Evolutionary conservation across 1,140 invertebrate species (phyloP), one percentile per base, ranked within the genome.

Genomic region (Archegozetes longisetosus): DNA sequence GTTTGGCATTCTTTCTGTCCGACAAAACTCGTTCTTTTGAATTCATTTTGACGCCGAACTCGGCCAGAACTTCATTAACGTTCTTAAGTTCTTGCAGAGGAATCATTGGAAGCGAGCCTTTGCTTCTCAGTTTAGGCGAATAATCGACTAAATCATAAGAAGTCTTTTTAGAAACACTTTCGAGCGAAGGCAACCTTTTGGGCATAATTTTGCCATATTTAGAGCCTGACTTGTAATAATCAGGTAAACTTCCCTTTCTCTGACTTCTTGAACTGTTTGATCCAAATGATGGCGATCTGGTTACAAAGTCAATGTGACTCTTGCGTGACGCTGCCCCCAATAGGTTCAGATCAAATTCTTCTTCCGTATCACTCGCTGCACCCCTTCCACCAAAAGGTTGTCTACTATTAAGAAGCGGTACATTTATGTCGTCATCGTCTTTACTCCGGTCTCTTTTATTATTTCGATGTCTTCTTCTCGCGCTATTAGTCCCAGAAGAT

Each of bases 51-150:
- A 17, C 55, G 23, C 61, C 63, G 13, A 66, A 49, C 40, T 65
- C 61, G 3, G 32, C 53, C 20, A 66, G 28, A 12, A 66, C 60
- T 46, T 66, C 56, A 26, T 61, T 67, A 14, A 73, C 69, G 52
- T 71, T 71, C 50, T 69, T 60, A 58, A 71, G 55, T 55, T 70
- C 67, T 22, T 67, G 64, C 29, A 66, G 32, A 1, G 67, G 50
- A 12, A 51, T 51, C 24, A 25, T 22, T 51, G n/a, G 50, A 22
- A 20, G 50, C n/a, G 24, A 20, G 12, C 20, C 20, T 20, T 20
- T 20, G 4, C 20, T 51, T n/a, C 50, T 6, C 24, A 20, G 6
- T 51, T 51, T 4, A 9, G 50, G n/a, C n/a, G 20, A 25, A 51
- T 12, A 40, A 9, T 55, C 48, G n/a, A 32, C 60, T n/a, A n/a